Evolutionary conservation across 1,140 invertebrate genomes (phyloP).

Genomic region (Danaus plexippus): DNA sequence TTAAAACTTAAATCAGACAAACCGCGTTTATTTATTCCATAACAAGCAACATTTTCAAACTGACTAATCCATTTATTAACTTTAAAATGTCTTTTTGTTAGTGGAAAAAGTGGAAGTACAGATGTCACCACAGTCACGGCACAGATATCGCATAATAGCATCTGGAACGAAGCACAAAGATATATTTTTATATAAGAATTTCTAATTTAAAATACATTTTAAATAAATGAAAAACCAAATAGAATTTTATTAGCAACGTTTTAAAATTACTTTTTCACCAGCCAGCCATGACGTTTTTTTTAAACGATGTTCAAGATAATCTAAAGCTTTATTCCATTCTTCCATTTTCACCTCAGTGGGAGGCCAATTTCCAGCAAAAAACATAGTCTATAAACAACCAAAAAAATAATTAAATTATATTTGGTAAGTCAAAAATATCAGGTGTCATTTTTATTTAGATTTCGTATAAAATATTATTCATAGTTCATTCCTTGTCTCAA

Average conservation of each 20-base stretch:
- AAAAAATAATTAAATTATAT: no score
- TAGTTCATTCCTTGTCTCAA: no score
- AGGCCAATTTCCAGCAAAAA: slow-evolving; percentile 39
- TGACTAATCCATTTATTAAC: slow-evolving; percentile 38
- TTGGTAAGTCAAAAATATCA: no score
- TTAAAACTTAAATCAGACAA: slow-evolving; percentile 12
- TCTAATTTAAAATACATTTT: not conserved
- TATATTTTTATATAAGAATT: slow-evolving; percentile 1
- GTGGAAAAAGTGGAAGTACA: slow-evolving; percentile 29
- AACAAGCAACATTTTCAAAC: slow-evolving; percentile 38
- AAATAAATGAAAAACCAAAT: slow-evolving; percentile 3
- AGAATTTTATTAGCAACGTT: not conserved
- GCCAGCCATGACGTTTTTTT: slow-evolving; percentile 32
- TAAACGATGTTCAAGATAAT: slow-evolving; percentile 38
- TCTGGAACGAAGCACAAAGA: slow-evolving; percentile 29
- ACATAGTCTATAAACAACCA: no score
- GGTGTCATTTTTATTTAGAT: no score
- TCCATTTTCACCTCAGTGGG: slow-evolving; percentile 25
- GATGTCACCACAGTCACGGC: slow-evolving; percentile 41
- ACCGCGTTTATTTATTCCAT: slow-evolving; percentile 39
- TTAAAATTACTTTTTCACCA: slow-evolving; percentile 35
- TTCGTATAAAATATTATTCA: no score
- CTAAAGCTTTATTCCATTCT: slow-evolving; percentile 34
- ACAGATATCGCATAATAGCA: slow-evolving; percentile 48
- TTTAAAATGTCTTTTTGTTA: slow-evolving; percentile 26